Base-by-base conservation (phyloP, 2,797 vertebrate species). In the Loris lydekkerianus region DNA sequence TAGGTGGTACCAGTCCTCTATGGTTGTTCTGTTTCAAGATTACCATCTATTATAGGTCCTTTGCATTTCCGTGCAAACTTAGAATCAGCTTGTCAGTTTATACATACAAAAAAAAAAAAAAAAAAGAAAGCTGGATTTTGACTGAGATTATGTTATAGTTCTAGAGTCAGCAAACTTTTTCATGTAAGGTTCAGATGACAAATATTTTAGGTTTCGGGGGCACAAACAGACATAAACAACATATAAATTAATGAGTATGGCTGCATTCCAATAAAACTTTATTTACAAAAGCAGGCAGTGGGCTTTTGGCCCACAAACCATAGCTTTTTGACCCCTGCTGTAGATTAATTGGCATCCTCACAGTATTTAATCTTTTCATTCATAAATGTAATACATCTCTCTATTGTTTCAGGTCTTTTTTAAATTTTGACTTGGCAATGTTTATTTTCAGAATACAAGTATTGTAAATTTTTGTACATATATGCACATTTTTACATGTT, bases 351-450 rank as follows among this genome's bases (percentile, higher is more conserved):
- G 34, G 8, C n/a, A 72, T 17, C 60, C 67, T 69, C 27, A 82
- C 40, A 43, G 31, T 65, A 34, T 56, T 67, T n/a, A 65, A 10
- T 72, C 61, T 96, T 73, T 29, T 31, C 87, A 2, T 61, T 18
- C 9, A 43, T 61, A 75, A 94, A 69, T 6, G 56, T 6, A 37
- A 7, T 43, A 10, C 23, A 53, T 60, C 29, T 37, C 21, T 89
- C 34, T 86, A 10, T n/a, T 73, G 43, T 77, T 10, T 75, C 61
- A 56, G 17, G 11, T 46, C 60, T 70, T 96, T 23, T 60, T 82
- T 89, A 82, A 53, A 53, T 76, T 91, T 89, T 73, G 60, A 95
- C 56, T 89, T 7, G 86, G n/a, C 13, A 83, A 65, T 81, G 8
- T 75, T 49, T 83, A 6, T 87, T 93, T 83, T 91, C 56, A 86